Percentiles rank a stretch among this genome's conserved stretches.
These are phyloP conservation scores for Hyposoter dolosus DNA, from an alignment of 2,888 invertebrate species.

Conservation along the genomic window DNA sequence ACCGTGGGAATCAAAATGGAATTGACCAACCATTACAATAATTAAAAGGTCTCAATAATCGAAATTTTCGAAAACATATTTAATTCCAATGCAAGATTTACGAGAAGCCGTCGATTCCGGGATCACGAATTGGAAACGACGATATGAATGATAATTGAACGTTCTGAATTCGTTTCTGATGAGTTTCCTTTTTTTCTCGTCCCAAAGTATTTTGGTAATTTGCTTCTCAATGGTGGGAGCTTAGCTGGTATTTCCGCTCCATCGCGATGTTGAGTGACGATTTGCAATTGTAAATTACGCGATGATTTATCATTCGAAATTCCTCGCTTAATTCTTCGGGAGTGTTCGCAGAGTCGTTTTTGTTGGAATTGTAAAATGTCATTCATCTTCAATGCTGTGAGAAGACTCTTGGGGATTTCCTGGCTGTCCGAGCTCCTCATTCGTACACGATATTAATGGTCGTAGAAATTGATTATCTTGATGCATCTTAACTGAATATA, in stretches of 20 bases:
- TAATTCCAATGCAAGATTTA: not conserved
- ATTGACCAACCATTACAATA: not conserved
- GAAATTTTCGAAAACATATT: not conserved
- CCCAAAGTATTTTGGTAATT: not conserved
- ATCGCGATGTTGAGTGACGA: constrained; percentile 5
- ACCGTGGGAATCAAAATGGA: not conserved
- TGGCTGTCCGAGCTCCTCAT: constrained; percentile 15
- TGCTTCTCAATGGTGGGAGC: not conserved
- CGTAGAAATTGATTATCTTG: constrained; percentile 65
- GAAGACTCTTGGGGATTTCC: constrained; percentile 33
- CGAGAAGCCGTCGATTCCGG: not conserved
- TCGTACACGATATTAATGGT: constrained; percentile 61
- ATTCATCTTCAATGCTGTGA: constrained; percentile 40
- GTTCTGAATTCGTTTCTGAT: not conserved
- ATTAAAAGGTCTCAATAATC: not conserved
- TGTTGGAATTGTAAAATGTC: not conserved
- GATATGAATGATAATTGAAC: not conserved
- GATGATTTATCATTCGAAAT: constrained; percentile 51
- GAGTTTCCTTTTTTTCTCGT: not conserved
- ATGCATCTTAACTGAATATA: constrained; percentile 18
- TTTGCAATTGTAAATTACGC: constrained; percentile 45
- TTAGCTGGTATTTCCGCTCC: not conserved
- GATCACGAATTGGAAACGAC: not conserved
- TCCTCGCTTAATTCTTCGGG: not conserved
- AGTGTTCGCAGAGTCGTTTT: constrained; percentile 3